Evolutionary conservation across 2,888 invertebrate species (phyloP).

Genomic region (Gari tellinella): DNA sequence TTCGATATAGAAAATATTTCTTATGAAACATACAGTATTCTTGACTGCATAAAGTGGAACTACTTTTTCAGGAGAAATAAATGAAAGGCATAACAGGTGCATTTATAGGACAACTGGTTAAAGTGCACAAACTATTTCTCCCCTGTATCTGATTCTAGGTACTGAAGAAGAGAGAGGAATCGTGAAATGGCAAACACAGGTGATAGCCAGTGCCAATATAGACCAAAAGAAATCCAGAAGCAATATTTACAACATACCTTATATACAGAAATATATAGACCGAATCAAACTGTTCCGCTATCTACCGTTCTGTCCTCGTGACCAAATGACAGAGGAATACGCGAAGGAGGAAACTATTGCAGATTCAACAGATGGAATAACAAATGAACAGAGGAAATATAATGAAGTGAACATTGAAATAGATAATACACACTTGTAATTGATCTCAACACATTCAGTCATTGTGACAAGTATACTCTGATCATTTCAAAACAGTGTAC

Average conservation of each 20-base stretch:
- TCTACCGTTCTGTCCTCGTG: conserved; percentile 69
- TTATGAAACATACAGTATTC: too few relatives aligned
- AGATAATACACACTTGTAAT: too few relatives aligned
- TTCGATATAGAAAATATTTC: too few relatives aligned
- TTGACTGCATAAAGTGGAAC: too few relatives aligned
- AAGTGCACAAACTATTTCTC: too few relatives aligned
- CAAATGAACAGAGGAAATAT: neutral
- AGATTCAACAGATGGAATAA: neutral
- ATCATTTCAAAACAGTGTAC: too few relatives aligned
- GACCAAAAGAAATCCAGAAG: conserved; percentile 50
- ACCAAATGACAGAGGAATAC: neutral
- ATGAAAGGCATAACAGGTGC: too few relatives aligned
- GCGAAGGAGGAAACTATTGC: neutral
- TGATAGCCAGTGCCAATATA: conserved; percentile 9
- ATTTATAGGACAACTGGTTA: too few relatives aligned
- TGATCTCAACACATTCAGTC: too few relatives aligned
- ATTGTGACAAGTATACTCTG: too few relatives aligned
- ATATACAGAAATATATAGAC: conserved; percentile 69
- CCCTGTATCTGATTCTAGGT: conserved; percentile 39
- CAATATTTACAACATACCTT: conserved; percentile 81
- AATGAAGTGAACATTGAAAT: neutral
- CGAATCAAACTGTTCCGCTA: conserved; percentile 56
- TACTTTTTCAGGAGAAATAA: too few relatives aligned
- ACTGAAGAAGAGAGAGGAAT: conserved; percentile 60
- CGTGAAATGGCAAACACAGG: conserved; percentile 44